A percentile compares a stretch with the other conserved stretches of the same genome.
These are phyloP conservation scores for Maniola jurtina DNA, from an alignment of 1,140 invertebrate genomes.

Conservation along the genomic window DNA sequence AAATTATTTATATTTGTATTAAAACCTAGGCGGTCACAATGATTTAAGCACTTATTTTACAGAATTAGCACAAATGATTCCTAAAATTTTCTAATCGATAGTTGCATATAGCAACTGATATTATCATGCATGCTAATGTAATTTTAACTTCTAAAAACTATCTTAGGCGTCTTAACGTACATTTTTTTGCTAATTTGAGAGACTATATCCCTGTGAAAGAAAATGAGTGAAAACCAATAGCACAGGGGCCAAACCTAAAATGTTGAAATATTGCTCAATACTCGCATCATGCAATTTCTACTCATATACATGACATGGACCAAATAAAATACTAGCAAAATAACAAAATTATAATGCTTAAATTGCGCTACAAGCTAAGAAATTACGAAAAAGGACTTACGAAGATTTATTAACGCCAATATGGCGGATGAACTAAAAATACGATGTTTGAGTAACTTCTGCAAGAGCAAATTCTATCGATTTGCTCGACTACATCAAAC, in stretches of 20 bases:
- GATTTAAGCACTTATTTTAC: constrained; percentile 19
- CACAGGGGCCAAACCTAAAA: constrained; percentile 64
- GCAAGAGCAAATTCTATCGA: constrained; percentile 68
- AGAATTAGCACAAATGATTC: constrained; percentile 12
- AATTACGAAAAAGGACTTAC: constrained; percentile 77
- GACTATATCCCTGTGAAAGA: constrained; percentile 9
- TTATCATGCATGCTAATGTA: constrained; percentile 8
- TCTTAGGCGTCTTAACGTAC: neutral
- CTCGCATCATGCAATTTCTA: constrained; percentile 58
- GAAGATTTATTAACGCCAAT: constrained; percentile 77
- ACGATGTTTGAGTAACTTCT: constrained; percentile 73
- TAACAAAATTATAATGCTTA: constrained; percentile 58
- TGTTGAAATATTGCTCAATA: constrained; percentile 54
- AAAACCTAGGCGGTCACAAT: constrained; percentile 8
- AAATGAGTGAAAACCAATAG: constrained; percentile 30
- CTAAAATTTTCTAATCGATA: constrained; percentile 15
- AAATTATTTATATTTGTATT: constrained; percentile 19
- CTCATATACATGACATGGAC: constrained; percentile 49
- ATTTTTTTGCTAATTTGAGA: constrained; percentile 16
- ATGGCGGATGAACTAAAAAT: constrained; percentile 79
- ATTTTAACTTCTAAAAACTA: neutral
- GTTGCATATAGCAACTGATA: constrained; percentile 4
- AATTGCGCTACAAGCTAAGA: constrained; percentile 63
- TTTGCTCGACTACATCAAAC: constrained; percentile 62
- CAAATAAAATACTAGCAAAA: constrained; percentile 53